Evolutionary conservation across 92 coral and sea anemone genomes (phyloP).

Genomic region (Phymanthus crucifer): DNA sequence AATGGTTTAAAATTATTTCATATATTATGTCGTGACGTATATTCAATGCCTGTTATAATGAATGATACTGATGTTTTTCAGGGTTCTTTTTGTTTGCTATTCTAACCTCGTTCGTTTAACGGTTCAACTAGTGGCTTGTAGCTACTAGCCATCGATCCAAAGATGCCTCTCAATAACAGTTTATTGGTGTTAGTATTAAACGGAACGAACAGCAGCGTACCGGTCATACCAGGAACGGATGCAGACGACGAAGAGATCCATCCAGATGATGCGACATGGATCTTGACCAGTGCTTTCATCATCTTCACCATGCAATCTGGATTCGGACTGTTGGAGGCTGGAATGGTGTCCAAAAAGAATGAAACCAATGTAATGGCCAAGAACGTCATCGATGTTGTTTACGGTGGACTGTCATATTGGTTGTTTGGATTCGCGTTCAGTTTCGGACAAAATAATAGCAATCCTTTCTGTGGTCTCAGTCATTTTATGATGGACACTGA

Average conservation of each 20-base stretch:
- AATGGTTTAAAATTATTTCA: too few species aligned
- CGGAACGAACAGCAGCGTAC: neutral
- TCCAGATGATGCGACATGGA: conserved; percentile 60
- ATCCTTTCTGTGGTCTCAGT: conserved; percentile 41
- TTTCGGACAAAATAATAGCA: conserved; percentile 35
- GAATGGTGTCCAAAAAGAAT: conserved; percentile 59
- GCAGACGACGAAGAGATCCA: neutral
- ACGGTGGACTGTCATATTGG: conserved; percentile 65
- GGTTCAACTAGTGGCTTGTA: too few species aligned
- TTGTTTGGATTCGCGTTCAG: conserved; percentile 63
- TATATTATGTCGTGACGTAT: too few species aligned
- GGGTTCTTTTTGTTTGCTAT: too few species aligned
- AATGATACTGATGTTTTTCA: too few species aligned
- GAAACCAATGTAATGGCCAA: conserved; percentile 57
- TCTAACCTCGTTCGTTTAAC: too few species aligned
- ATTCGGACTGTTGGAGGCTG: conserved; percentile 50
- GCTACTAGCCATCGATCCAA: too few species aligned
- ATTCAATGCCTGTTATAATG: too few species aligned
- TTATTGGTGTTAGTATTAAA: neutral
- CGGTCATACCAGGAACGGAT: too few species aligned
- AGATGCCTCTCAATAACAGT: neutral
- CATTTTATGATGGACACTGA: conserved; percentile 55
- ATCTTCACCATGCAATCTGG: conserved; percentile 67
- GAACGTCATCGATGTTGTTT: conserved; percentile 60
- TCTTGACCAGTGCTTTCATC: conserved; percentile 52